Evolutionary conservation across 2,888 invertebrate species (phyloP).

Genomic region (Yponomeuta malinellus): DNA sequence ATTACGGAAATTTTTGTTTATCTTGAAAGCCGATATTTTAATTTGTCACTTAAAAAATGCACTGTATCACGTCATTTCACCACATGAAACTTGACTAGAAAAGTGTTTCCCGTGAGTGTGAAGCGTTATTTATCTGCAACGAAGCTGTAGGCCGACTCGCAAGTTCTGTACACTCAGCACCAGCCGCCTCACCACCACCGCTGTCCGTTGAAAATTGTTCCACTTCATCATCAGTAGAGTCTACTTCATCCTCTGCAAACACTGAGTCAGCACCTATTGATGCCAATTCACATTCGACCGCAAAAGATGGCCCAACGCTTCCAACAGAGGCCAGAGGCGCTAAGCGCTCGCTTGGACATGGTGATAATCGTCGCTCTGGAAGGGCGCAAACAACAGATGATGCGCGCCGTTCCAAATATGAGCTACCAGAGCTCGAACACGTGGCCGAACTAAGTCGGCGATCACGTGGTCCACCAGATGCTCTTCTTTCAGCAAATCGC

Average conservation of each 20-base stretch:
- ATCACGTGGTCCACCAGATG: conserved; percentile 64
- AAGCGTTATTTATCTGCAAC: conserved; percentile 54
- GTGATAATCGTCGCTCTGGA: conserved; percentile 88
- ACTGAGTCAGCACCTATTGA: conserved; percentile 87
- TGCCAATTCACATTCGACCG: conserved; percentile 81
- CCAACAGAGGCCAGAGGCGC: conserved; percentile 89
- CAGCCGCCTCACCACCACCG: conserved; percentile 73
- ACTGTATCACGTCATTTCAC: conserved; percentile 37
- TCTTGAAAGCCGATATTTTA: conserved; percentile 54
- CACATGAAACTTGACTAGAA: conserved; percentile 74
- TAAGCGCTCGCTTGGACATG: conserved; percentile 78
- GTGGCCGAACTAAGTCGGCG: conserved; percentile 87
- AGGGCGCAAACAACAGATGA: conserved; percentile 86
- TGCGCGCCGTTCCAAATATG: conserved; percentile 87
- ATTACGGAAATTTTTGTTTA: not conserved
- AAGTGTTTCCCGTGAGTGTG: conserved; percentile 87
- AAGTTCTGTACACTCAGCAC: conserved; percentile 57
- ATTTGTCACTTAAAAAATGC: conserved; percentile 24
- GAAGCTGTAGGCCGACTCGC: conserved; percentile 50
- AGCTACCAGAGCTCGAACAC: conserved; percentile 89
- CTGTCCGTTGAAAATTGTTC: conserved; percentile 90
- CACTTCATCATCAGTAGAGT: conserved; percentile 89
- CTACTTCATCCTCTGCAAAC: conserved; percentile 81
- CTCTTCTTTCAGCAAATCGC: conserved; percentile 68
- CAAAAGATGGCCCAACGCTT: conserved; percentile 82